These are phyloP conservation scores for Tillus elongatus DNA, from an alignment of 2,888 invertebrate species.

Conservation along the genomic window DNA sequence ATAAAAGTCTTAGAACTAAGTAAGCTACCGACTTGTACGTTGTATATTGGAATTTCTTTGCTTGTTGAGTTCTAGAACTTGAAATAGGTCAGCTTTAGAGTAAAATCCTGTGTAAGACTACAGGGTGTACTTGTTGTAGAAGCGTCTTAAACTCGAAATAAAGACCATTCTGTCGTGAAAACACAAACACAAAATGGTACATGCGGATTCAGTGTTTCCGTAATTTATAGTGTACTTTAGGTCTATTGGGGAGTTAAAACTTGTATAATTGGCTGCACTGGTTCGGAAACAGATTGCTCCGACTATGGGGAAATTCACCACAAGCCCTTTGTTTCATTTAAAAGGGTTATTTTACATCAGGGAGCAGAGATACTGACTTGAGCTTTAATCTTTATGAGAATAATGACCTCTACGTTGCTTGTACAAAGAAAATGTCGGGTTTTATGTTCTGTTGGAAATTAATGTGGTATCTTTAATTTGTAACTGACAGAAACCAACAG, in stretches of 20 bases:
- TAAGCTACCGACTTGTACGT: too few species aligned
- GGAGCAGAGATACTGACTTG: constrained; percentile 26
- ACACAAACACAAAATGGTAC: neutral
- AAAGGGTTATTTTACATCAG: constrained; percentile 33
- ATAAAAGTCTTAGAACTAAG: too few species aligned
- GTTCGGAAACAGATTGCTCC: constrained; percentile 36
- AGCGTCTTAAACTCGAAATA: constrained; percentile 12
- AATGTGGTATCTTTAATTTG: too few species aligned
- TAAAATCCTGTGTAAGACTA: too few species aligned
- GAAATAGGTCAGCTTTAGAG: too few species aligned
- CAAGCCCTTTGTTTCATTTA: constrained; percentile 33
- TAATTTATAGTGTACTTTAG: constrained; percentile 32
- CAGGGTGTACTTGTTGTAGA: too few species aligned
- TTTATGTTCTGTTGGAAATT: too few species aligned
- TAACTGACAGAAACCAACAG: too few species aligned
- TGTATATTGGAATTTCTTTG: too few species aligned
- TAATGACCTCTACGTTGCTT: constrained; percentile 23
- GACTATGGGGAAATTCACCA: constrained; percentile 30
- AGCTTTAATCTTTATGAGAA: constrained; percentile 24
- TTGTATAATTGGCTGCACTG: constrained; percentile 39
- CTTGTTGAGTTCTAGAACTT: too few species aligned
- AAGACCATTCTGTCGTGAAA: constrained; percentile 13
- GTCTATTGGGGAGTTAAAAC: constrained; percentile 32
- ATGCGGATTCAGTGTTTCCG: constrained; percentile 18
- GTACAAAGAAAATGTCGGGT: too few species aligned